phyloP scores from a whole-genome alignment of 2,113 vertebrate genomes.

The Oreochromis aureus region DNA sequence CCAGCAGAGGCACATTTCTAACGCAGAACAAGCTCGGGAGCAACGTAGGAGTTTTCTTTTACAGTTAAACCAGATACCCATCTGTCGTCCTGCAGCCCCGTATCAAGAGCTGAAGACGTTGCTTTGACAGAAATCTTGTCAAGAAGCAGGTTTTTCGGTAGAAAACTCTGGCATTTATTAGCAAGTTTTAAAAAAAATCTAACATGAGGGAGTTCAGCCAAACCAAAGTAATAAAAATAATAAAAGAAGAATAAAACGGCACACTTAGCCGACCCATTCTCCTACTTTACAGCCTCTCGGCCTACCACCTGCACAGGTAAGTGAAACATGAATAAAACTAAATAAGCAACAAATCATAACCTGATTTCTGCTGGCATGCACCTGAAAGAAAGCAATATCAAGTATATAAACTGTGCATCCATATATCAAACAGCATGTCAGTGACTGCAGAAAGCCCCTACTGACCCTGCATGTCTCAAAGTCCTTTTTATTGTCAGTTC shows the following conservation, averaged over 20 bases:
- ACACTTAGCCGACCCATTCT: not conserved
- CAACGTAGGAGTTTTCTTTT: not conserved
- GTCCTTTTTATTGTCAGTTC: not conserved
- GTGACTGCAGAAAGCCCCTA: not conserved
- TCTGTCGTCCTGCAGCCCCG: not conserved
- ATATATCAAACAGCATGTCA: not conserved
- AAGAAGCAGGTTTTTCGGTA: not conserved
- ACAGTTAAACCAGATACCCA: not conserved
- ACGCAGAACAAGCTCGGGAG: not conserved
- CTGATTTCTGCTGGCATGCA: not conserved
- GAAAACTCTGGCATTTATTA: not conserved
- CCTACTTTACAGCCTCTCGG: not conserved
- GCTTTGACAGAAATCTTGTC: not conserved
- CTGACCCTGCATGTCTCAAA: not conserved
- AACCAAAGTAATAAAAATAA: not conserved
- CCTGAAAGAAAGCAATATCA: not conserved
- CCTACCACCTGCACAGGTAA: not conserved
- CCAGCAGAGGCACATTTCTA: not conserved
- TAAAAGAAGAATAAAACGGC: not conserved
- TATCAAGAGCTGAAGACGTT: not conserved
- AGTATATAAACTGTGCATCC: not conserved
- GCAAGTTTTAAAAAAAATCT: too few species aligned
- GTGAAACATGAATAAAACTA: not conserved
- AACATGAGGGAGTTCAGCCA: rapidly evolving
- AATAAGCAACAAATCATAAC: not conserved